These are phyloP conservation scores for Tiliacea aurago DNA, from an alignment of 2,888 invertebrate genomes.

Conservation along the genomic window DNA sequence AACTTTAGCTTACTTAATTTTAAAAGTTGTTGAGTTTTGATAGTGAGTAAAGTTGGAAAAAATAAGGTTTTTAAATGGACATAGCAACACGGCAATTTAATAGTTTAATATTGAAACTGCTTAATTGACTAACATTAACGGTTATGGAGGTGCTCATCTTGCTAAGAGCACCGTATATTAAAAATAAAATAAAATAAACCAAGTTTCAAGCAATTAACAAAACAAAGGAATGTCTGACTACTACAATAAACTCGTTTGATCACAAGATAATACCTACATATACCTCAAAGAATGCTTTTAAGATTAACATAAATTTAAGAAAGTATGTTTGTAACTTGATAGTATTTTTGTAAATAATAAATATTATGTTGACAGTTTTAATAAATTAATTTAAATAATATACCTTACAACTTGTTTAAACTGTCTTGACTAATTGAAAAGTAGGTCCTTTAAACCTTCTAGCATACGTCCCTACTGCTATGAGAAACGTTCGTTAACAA, in stretches of 20 bases:
- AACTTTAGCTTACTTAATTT: no score
- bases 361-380: neutral
- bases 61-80: neutral
- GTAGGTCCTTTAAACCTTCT: neutral
- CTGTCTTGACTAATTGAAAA: neutral
- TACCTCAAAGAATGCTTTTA: constrained; percentile 20
- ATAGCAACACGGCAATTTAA: constrained; percentile 1
- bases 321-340: constrained; percentile 26
- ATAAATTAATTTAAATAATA: neutral
- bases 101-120: neutral
- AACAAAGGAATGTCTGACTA: constrained; percentile 53
- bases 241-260: constrained; percentile 47
- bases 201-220: constrained; percentile 46
- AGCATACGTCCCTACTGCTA: neutral
- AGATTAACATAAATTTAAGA: constrained; percentile 49
- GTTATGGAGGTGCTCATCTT: constrained; percentile 4
- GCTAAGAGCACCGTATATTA: neutral
- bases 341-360: neutral
- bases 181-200: constrained; percentile 37
- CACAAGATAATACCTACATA: constrained; percentile 9
- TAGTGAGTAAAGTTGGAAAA: no score
- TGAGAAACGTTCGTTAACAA: neutral
- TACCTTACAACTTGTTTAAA: neutral
- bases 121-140: neutral
- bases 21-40: neutral